These are phyloP conservation scores for Pristiophorus japonicus DNA, from an alignment of 2,113 vertebrate genomes.

Conservation along the genomic window DNA sequence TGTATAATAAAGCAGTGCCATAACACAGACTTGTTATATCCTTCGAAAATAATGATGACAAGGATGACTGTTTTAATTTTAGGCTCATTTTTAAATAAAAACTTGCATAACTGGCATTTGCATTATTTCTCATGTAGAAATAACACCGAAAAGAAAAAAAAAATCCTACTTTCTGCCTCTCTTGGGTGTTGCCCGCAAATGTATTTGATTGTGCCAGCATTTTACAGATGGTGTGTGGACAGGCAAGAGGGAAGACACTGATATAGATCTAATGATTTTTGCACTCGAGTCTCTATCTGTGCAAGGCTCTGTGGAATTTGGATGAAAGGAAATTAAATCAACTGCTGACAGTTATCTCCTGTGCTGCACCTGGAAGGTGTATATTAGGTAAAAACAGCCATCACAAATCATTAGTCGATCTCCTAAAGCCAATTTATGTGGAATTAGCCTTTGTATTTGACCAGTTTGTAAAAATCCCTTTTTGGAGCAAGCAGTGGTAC, in stretches of 20 bases:
- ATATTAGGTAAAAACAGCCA: conserved; percentile 58
- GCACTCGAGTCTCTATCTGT: conserved; percentile 56
- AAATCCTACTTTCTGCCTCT: conserved; percentile 48
- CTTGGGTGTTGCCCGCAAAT: conserved; percentile 54
- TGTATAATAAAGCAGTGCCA: not conserved
- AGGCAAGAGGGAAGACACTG: conserved; percentile 58
- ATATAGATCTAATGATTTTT: conserved; percentile 55
- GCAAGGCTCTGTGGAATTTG: conserved; percentile 57
- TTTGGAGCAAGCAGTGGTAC: not conserved
- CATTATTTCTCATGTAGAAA: conserved; percentile 15
- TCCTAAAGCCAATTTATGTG: conserved; percentile 54
- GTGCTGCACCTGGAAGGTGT: conserved; percentile 65
- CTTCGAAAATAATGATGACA: not conserved
- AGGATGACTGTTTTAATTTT: not conserved
- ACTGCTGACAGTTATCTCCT: conserved; percentile 63
- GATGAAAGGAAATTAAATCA: conserved; percentile 79
- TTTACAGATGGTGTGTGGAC: conserved; percentile 63
- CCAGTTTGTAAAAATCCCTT: not conserved
- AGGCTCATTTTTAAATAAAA: not conserved
- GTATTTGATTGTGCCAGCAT: conserved; percentile 61
- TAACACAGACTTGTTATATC: not conserved
- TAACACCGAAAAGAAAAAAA: not conserved
- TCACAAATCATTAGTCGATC: conserved; percentile 78
- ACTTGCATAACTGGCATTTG: not conserved
- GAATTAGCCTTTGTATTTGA: not conserved